These are phyloP conservation scores for Metopia argyrocephala DNA, from an alignment of 2,888 invertebrate genomes.

Conservation along the genomic window DNA sequence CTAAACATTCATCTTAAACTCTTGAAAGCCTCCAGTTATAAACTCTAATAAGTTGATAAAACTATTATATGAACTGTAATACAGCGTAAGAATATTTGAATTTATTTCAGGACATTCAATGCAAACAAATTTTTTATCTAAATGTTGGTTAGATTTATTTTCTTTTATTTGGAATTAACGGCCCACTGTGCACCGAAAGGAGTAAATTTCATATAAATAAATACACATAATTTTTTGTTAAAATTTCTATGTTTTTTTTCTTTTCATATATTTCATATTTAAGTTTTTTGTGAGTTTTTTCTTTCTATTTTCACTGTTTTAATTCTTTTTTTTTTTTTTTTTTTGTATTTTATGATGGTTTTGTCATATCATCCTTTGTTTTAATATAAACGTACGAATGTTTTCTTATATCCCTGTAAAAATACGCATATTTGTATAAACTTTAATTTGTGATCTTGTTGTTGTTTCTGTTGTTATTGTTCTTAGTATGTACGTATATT, in stretches of 20 bases:
- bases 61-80: no score
- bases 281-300: slow-evolving; percentile 27
- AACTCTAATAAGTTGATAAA: no score
- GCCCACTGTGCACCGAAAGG: slow-evolving; percentile 23
- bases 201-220: slow-evolving; percentile 40
- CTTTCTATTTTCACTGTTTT: slow-evolving; percentile 1
- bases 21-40: no score
- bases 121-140: not conserved
- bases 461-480: slow-evolving; percentile 20
- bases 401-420: not conserved
- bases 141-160: not conserved
- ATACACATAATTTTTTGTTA: slow-evolving; percentile 21
- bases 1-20: no score
- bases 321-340: slow-evolving; percentile 38
- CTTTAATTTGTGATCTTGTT: slow-evolving; percentile 11
- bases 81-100: no score
- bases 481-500: not conserved
- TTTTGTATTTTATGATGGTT: slow-evolving; percentile 59
- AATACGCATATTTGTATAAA: not conserved
- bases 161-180: not conserved
- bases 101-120: not conserved
- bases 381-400: slow-evolving; percentile 32
- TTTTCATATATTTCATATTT: not conserved
- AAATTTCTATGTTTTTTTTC: slow-evolving; percentile 6
- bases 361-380: slow-evolving; percentile 61